Percentiles rank a stretch among this genome's conserved stretches.
These are phyloP conservation scores for Drosophila sp. DNA, from an alignment of 1,140 invertebrate species.

Conservation along the genomic window DNA sequence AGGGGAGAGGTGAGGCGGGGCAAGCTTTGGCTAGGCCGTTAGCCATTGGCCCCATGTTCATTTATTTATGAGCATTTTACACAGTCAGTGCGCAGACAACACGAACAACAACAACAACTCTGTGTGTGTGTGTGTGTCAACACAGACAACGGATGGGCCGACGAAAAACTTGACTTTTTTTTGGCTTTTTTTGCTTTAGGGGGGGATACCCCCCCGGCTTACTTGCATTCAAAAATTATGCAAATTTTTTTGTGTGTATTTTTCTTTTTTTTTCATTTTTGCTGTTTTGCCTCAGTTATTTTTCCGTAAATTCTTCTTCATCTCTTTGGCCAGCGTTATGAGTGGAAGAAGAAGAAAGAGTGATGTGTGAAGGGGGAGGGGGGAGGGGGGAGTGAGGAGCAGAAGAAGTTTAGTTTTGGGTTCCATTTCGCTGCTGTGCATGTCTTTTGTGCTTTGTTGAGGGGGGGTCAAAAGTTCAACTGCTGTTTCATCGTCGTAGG, in stretches of 20 bases:
- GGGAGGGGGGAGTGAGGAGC: too few relatives aligned
- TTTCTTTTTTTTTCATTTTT: conserved; percentile 31
- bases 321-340: neutral
- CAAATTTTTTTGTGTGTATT: conserved; percentile 52
- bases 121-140: neutral
- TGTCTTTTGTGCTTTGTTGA: neutral
- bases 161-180: conserved; percentile 49
- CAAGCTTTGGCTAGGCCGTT: conserved; percentile 46
- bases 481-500: conserved; percentile 58
- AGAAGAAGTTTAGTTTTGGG: neutral
- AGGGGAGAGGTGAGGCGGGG: too few relatives aligned
- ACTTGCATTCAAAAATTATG: conserved; percentile 66
- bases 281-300: conserved; percentile 14
- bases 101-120: conserved; percentile 10
- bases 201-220: neutral
- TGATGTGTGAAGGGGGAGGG: too few relatives aligned
- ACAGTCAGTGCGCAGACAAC: conserved; percentile 63
- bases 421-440: conserved; percentile 17
- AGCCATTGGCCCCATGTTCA: conserved; percentile 61
- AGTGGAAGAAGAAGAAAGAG: too few relatives aligned
- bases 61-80: conserved; percentile 81
- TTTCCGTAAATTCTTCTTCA: conserved; percentile 17
- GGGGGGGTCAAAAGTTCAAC: conserved; percentile 62
- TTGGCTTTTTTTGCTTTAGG: neutral
- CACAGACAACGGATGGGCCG: conserved; percentile 17